Evolutionary conservation across 2,888 invertebrate genomes (phyloP).

Genomic region (Chirona hameri): DNA sequence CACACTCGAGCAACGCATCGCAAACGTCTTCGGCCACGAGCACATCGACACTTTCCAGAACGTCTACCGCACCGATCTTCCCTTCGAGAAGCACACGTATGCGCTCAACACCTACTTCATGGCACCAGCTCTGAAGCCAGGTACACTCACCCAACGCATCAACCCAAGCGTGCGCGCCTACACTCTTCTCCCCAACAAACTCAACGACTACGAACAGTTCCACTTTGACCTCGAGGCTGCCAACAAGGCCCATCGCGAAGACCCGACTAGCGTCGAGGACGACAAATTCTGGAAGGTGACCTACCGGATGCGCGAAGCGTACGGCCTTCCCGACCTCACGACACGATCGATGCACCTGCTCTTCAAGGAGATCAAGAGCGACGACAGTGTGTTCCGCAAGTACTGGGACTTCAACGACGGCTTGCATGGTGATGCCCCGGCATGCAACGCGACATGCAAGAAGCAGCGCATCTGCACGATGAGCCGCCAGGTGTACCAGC

Average conservation of each 20-base stretch:
- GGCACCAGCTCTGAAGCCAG: not conserved
- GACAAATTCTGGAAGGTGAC: not conserved
- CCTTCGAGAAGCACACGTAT: not conserved
- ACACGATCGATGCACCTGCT: slow-evolving; percentile 63
- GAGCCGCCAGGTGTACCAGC: not conserved
- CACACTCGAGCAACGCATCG: not conserved
- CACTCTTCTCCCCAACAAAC: not conserved
- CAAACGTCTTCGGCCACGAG: slow-evolving; percentile 12
- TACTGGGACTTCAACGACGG: slow-evolving; percentile 2
- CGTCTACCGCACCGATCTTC: not conserved
- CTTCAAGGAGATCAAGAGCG: not conserved
- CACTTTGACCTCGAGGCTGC: slow-evolving; percentile 1
- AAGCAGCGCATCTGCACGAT: not conserved
- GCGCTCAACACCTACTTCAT: slow-evolving; percentile 7
- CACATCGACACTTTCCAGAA: slow-evolving; percentile 29
- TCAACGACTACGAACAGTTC: slow-evolving; percentile 4
- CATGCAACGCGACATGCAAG: not conserved
- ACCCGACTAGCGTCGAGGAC: not conserved
- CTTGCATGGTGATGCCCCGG: not conserved
- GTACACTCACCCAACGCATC: not conserved
- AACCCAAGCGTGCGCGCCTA: not conserved
- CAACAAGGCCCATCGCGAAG: not conserved
- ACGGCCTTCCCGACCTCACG: slow-evolving; percentile 64
- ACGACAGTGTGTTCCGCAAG: not conserved
- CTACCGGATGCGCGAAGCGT: not conserved